Base-by-base conservation (phyloP, 2,888 invertebrate genomes). In the Petrophora chlorosata region DNA sequence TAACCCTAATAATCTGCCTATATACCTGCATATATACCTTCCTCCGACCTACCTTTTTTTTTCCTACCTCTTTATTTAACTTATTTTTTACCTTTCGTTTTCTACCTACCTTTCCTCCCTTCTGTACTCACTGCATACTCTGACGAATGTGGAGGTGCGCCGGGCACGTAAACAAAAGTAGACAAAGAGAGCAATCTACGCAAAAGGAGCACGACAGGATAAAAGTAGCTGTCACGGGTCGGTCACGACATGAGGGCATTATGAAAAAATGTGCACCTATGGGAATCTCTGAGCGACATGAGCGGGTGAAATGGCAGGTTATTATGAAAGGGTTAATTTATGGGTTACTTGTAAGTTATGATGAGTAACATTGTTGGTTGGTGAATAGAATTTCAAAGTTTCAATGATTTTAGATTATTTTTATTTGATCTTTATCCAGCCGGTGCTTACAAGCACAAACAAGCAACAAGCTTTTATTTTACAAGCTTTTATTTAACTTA, bases 211-310 rank as follows among this genome's bases (percentile, higher is more conserved):
- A 70, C 54, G 69, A 67, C 63, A 65, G 72, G 75, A 83, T 81
- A 87, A 86, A 87, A 88, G 87, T 85, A 85, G 88, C 89, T 87
- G 89, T 87, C 89, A 87, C 82, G 70, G 68, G 22, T 33, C 54
- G 72, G 88, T 89, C 89, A 89, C 89, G 89, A 87, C 65, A 61
- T 55, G 39, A 63, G 80, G 83, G 85, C 79, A 67, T 81, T 86
- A 84, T 85, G 83, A 75, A 70, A 70, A 70, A 74, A 78, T 62
- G 61, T 55, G 48, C 59, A 44, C 33, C 47, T 33, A 53, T 53
- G 53, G 39, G 36, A 53, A 42, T 44, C 29, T 14, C 29, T 15
- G 23, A 22, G 25, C 17, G 23, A 39, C 33, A 43, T 39, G 39
- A 33, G 23, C 25, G 16, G 15, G 10, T 28, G 5, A 19, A 33